Percentiles rank a stretch among this genome's conserved stretches.
Conservation (phyloP, 1,140 invertebrate genomes). For the Nymphalis io region DNA sequence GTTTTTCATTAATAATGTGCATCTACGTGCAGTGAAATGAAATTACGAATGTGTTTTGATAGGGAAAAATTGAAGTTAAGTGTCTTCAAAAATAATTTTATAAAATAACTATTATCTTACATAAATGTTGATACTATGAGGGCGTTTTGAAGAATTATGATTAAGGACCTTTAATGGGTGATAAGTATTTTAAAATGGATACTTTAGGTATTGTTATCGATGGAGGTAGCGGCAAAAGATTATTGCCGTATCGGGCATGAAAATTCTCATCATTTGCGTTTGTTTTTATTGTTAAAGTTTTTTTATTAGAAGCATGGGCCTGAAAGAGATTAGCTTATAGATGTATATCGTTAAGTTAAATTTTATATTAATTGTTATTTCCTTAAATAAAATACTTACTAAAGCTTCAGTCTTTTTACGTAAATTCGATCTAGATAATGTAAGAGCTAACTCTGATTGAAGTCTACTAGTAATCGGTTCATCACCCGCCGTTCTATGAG, state of each 20-base stretch:
- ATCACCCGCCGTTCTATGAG: conserved; percentile 57
- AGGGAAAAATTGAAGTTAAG: conserved; percentile 1
- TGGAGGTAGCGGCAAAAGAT: conserved; percentile 77
- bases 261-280: conserved; percentile 73
- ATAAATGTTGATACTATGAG: neutral
- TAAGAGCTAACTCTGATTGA: conserved; percentile 86
- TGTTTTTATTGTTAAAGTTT: conserved; percentile 39
- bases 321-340: conserved; percentile 55
- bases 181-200: conserved; percentile 58
- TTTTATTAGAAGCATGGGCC: conserved; percentile 58
- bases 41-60: neutral
- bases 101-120: conserved; percentile 7
- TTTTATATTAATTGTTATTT: too few relatives aligned
- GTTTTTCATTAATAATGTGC: neutral
- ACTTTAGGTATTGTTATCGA: conserved; percentile 79
- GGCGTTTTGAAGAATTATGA: neutral
- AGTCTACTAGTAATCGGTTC: conserved; percentile 83
- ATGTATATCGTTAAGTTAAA: neutral
- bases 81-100: conserved; percentile 10
- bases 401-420: conserved; percentile 85
- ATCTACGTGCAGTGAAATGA: neutral
- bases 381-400: conserved; percentile 65
- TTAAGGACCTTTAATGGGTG: neutral
- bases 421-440: conserved; percentile 87
- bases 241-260: conserved; percentile 80